Percentiles rank a stretch among this genome's conserved stretches.
Conservation (phyloP, 2,888 invertebrate genomes). For the Leucoptera coffeella region DNA sequence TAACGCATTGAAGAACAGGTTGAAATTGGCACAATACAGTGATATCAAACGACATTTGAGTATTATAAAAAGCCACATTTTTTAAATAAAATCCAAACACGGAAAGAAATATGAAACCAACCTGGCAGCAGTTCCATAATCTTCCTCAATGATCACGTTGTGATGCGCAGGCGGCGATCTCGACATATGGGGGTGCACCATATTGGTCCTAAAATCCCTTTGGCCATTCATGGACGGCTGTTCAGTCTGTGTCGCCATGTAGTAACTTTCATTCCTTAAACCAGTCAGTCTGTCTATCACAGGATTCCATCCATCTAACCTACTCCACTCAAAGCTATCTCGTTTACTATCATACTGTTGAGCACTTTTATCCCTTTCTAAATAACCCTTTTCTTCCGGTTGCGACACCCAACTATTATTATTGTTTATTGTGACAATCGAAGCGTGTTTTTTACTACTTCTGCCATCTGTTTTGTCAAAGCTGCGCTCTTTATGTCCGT, state of each 20-base stretch:
- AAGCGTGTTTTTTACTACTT: constrained; percentile 34
- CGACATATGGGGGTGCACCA: constrained; percentile 24
- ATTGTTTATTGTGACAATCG: constrained; percentile 43
- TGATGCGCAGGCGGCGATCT: constrained; percentile 44
- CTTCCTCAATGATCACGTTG: constrained; percentile 62
- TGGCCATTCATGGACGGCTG: constrained; percentile 51
- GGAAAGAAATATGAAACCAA: constrained; percentile 4
- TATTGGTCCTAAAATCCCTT: constrained; percentile 20
- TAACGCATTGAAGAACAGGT: no score
- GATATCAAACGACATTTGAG: no score
- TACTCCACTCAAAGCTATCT: constrained; percentile 53
- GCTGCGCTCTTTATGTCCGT: constrained; percentile 9
- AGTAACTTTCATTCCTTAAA: constrained; percentile 87
- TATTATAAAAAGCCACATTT: no score
- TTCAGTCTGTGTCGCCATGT: constrained; percentile 69
- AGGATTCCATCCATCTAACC: constrained; percentile 73
- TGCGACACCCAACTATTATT: constrained; percentile 46
- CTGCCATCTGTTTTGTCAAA: constrained; percentile 22
- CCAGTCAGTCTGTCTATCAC: constrained; percentile 82
- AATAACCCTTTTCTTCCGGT: constrained; percentile 42
- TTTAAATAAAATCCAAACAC: no score
- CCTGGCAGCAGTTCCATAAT: constrained; percentile 30
- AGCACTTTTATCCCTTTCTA: constrained; percentile 39
- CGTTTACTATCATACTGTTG: constrained; percentile 41
- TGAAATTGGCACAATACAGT: no score